A percentile compares a stretch with the other conserved stretches of the same genome.
Conservation (phyloP, 2,888 invertebrate genomes). For the Flexamia atlantica region DNA sequence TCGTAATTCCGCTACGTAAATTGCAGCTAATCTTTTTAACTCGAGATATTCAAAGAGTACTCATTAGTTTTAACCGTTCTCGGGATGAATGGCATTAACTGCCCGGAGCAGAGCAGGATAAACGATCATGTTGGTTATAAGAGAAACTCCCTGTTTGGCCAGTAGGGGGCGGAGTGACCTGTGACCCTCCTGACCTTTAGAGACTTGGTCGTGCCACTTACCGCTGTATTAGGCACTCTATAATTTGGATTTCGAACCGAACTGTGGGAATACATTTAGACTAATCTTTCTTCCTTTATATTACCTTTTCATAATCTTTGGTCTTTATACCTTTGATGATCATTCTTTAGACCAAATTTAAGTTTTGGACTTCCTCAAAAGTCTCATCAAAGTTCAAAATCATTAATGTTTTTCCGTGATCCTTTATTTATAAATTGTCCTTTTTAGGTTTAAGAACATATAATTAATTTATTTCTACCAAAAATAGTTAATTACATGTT, state of each 20-base stretch:
- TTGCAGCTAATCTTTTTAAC: neutral
- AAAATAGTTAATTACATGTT: too few relatives aligned
- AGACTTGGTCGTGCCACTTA: neutral
- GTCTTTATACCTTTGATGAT: too few relatives aligned
- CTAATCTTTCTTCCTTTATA: too few relatives aligned
- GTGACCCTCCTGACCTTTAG: slow-evolving; percentile 9
- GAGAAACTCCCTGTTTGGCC: slow-evolving; percentile 13
- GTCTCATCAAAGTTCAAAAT: too few relatives aligned
- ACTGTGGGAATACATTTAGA: slow-evolving; percentile 9
- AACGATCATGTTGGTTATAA: slow-evolving; percentile 2
- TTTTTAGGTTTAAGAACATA: too few relatives aligned
- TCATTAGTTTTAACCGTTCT: neutral
- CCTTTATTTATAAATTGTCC: too few relatives aligned
- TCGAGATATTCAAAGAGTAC: neutral
- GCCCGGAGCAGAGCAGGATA: neutral
- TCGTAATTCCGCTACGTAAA: neutral
- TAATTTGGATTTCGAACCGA: neutral
- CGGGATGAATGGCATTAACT: neutral
- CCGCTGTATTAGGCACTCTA: slow-evolving; percentile 12
- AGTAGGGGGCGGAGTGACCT: neutral
- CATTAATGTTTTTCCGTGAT: too few relatives aligned
- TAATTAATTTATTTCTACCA: too few relatives aligned
- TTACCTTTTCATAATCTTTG: too few relatives aligned
- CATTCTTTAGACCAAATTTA: too few relatives aligned
- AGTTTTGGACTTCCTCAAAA: too few relatives aligned